Evolutionary conservation across 1,140 invertebrate genomes (phyloP), one percentile per base, ranked within the genome.

Genomic region (Akabosia matsudoensis): DNA sequence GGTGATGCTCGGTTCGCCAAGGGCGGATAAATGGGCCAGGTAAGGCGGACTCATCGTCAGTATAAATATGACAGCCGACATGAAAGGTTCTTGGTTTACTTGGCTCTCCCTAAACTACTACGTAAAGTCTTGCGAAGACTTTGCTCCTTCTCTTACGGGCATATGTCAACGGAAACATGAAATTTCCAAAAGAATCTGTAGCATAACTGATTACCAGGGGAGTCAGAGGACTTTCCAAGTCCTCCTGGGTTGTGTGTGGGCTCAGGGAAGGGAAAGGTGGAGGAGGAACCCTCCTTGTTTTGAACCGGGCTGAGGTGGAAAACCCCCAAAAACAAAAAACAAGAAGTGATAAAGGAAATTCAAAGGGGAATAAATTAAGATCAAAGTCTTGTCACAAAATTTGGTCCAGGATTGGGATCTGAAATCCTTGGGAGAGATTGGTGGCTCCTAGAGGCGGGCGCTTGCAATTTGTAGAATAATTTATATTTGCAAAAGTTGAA

Each of bases 51-150:
- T 61, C 61, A 24, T 67, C 61, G 61, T 67, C 61, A 67, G 61
- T 67, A 67, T 67, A 67, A 67, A 67, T 67, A 67, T 67, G 61
- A 67, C 61, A 67, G 61, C 61, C 24, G 61, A 67, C 61, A 67
- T 67, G 61, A 67, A 67, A 67, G 61, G 24, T 30, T 67, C 61
- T 30, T 30, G 30, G 26, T 67, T 67, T 67, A 31, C 61, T 30
- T 31, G 10, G 61, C n/a, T 67, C 61, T 31, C 31, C 24, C 61
- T 28, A 30, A 67, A 67, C 13, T 16, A 61, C 4, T 22, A 7
- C 4, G 13, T 16, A 61, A 14, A 61, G 24, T 61, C 54, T 31
- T 31, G 1, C 61, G 26, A 30, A 67, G 10, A 16, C 61, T 31
- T 67, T 67, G 3, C 61, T 22, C 4, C 28, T 67, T 30, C 61